Percentiles rank a stretch among this genome's conserved stretches.
phyloP scores from a whole-genome alignment of 2,797 vertebrate genomes.

The Enteromius thamalakanensis region DNA sequence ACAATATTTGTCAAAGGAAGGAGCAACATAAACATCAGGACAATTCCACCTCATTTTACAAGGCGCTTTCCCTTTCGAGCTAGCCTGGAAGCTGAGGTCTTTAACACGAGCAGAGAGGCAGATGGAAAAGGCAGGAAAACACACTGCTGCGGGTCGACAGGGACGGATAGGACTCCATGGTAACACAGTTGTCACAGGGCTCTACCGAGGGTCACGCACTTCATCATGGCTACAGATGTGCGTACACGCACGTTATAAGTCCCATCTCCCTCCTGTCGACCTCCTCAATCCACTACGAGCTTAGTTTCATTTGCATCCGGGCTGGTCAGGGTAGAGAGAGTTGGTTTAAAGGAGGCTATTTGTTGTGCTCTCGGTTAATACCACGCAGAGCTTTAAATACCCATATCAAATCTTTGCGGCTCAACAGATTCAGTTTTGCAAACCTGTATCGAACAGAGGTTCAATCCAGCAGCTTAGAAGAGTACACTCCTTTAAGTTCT shows the following conservation, averaged over 20 bases:
- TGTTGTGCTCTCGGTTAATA: constrained; percentile 87
- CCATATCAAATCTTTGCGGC: constrained; percentile 87
- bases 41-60: background rate
- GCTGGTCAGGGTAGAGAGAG: constrained; percentile 77
- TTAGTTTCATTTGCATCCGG: constrained; percentile 84
- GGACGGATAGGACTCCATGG: constrained; percentile 39
- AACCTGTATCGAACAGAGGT: constrained; percentile 86
- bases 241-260: constrained; percentile 16
- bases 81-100: background rate
- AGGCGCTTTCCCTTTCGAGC: background rate
- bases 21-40: constrained; percentile 6
- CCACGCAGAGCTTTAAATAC: constrained; percentile 86
- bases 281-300: constrained; percentile 79
- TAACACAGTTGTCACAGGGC: constrained; percentile 53
- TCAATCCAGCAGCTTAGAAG: constrained; percentile 86
- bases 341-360: constrained; percentile 84
- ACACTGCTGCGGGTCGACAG: constrained; percentile 22
- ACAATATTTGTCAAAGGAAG: background rate
- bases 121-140: constrained; percentile 32
- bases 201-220: constrained; percentile 39
- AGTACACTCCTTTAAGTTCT: constrained; percentile 85
- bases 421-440: constrained; percentile 88
- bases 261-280: constrained; percentile 54
- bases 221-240: constrained; percentile 47
- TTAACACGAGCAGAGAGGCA: constrained; percentile 8